These are phyloP conservation scores for Spea multiplicata DNA, from an alignment of 2,113 vertebrate species.

Conservation along the genomic window DNA sequence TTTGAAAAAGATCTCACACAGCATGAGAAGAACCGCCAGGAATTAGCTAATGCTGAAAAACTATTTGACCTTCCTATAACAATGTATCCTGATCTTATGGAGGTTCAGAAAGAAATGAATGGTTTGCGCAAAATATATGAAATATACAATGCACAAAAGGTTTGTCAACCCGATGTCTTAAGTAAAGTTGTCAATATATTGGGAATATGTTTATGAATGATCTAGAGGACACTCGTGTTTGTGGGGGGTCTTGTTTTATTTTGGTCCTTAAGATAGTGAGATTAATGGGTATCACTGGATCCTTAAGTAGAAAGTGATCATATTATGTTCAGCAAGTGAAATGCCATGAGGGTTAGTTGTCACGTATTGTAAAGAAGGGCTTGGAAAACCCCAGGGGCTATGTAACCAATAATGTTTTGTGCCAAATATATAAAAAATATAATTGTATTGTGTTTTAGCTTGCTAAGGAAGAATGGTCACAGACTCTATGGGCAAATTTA, in stretches of 20 bases:
- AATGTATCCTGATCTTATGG: conserved; percentile 71
- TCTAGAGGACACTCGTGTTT: too few species aligned
- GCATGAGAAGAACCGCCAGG: conserved; percentile 65
- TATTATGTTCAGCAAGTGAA: too few species aligned
- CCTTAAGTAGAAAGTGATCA: too few species aligned
- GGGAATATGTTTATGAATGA: not conserved
- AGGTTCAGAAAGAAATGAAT: conserved; percentile 78
- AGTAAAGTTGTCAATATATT: too few species aligned
- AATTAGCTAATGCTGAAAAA: conserved; percentile 81
- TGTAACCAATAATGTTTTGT: too few species aligned
- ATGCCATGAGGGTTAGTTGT: too few species aligned
- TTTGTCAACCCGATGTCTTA: conserved; percentile 43
- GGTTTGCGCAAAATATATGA: conserved; percentile 78
- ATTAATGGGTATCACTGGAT: too few species aligned
- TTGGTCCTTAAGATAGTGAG: too few species aligned
- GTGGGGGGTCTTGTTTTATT: too few species aligned
- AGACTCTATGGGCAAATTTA: conserved; percentile 87
- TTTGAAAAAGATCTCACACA: conserved; percentile 75
- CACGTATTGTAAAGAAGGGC: too few species aligned
- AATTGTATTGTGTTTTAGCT: conserved; percentile 58
- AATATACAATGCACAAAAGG: conserved; percentile 76
- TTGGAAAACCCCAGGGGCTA: too few species aligned
- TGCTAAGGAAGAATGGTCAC: conserved; percentile 88
- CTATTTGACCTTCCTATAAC: conserved; percentile 82
- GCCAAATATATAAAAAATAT: not conserved